phyloP scores from a whole-genome alignment of 2,797 vertebrate species.

The Atherinosoma microstoma region DNA sequence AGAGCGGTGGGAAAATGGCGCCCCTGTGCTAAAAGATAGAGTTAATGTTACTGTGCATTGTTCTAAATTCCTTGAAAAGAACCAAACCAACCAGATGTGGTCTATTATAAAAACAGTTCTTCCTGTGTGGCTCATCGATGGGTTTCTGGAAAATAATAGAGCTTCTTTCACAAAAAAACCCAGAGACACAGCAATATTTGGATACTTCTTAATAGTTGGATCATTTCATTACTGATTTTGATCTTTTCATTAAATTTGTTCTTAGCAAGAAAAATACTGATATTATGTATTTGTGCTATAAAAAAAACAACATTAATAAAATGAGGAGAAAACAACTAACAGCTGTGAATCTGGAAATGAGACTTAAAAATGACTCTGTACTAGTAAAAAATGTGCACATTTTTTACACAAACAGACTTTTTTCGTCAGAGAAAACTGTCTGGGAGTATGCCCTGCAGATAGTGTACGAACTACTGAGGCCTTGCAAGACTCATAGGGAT shows the following conservation, averaged over 20 bases:
- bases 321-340: not conserved
- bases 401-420: not conserved
- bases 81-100: not conserved
- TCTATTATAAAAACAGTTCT: not conserved
- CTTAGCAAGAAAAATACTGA: not conserved
- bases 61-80: not conserved
- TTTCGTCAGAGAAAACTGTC: not conserved
- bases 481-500: not conserved
- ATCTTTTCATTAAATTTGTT: constrained; percentile 8
- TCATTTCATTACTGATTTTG: not conserved
- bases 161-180: too few relatives aligned
- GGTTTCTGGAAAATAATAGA: not conserved
- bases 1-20: not conserved
- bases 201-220: not conserved
- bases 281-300: not conserved
- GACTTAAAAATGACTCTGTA: not conserved
- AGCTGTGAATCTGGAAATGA: not conserved
- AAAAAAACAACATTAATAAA: too few relatives aligned
- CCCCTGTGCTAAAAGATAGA: not conserved
- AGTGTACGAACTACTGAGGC: not conserved
- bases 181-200: not conserved
- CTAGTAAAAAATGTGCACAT: not conserved
- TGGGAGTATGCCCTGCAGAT: not conserved
- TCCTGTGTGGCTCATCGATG: not conserved
- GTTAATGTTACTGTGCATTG: not conserved